Percentiles rank a stretch among this genome's conserved stretches.
Conservation (phyloP, 2,113 vertebrate genomes). For the Antennarius striatus region DNA sequence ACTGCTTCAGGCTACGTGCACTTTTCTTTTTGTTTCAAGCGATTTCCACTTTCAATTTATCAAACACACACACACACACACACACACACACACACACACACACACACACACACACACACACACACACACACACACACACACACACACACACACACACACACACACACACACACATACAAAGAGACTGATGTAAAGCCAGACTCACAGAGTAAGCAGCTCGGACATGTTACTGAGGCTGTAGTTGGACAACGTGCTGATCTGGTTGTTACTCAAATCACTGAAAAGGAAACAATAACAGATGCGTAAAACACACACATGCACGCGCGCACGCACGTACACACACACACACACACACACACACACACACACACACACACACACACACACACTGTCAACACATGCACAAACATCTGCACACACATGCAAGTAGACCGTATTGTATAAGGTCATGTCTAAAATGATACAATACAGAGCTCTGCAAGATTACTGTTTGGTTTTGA, state of each 20-base stretch:
- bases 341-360: slow-evolving; percentile 17
- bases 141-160: slow-evolving; percentile 18
- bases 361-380: slow-evolving; percentile 10
- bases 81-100: slow-evolving; percentile 12
- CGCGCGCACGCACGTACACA: slow-evolving; percentile 32
- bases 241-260: slow-evolving; percentile 98
- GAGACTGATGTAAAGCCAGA: slow-evolving; percentile 69
- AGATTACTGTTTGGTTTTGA: slow-evolving; percentile 43
- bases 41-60: no score
- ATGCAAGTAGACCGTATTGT: slow-evolving; percentile 24
- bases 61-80: not conserved
- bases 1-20: no score
- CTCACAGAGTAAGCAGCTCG: slow-evolving; percentile 98
- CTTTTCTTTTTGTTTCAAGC: no score
- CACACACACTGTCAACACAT: slow-evolving; percentile 26
- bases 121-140: slow-evolving; percentile 12
- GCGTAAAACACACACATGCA: slow-evolving; percentile 53
- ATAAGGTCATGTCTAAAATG: slow-evolving; percentile 2
- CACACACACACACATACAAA: slow-evolving; percentile 30
- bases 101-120: no score
- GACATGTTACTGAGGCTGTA: slow-evolving; percentile 99
- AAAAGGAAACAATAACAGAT: slow-evolving; percentile 78
- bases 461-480: slow-evolving; percentile 32
- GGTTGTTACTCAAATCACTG: slow-evolving; percentile 99
- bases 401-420: slow-evolving; percentile 18